Evolutionary conservation across 1,140 invertebrate genomes (phyloP), one percentile per base, ranked within the genome.

Genomic region (Diachasmimorpha longicaudata): DNA sequence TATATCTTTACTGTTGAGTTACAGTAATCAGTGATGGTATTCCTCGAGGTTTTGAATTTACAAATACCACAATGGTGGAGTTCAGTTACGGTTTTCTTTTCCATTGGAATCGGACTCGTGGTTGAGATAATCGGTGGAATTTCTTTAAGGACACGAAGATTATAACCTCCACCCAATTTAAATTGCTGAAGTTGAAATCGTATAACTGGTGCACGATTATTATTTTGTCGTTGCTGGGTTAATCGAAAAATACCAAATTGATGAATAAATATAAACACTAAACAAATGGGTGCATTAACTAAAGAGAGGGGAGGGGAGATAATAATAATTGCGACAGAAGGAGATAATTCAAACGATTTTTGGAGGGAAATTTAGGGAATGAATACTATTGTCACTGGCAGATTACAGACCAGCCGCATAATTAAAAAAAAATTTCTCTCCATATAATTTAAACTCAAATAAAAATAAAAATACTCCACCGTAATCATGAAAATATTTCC

Each of bases 231-330:
- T 36, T 14, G 1, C 31, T n/a, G 48, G 70, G 70, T 72, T 72
- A 72, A 72, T 72, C 48, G 70, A 72, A n/a, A 72, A 72, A 72
- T 72, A 1, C 2, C 21, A 31, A 58, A 55, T 25, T 55, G n/a
- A 25, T 23, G 46, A 19, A 16, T 52, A 52, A 19, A 55, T 25
- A 63, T 63, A 25, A 52, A 46, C 44, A 46, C 9, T 46, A 3
- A 31, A 31, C 31, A 31, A 6, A 31, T 31, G 2, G 4, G 4
- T 46, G 44, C 11, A 46, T n/a, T n/a, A n/a, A n/a, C 11, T 2
- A 11, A 2, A 9, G 11, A 46, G n/a, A n/a, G n/a, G n/a, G n/a
- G n/a, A n/a, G n/a, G n/a, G n/a, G n/a, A n/a, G n/a, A n/a, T n/a
- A n/a, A n/a, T n/a, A n/a, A n/a, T n/a, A n/a, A n/a, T n/a, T n/a